A percentile compares a stretch with the other conserved stretches of the same genome.
Conservation (phyloP, 2,797 vertebrate species). For the Pseudocheirus occidentalis region DNA sequence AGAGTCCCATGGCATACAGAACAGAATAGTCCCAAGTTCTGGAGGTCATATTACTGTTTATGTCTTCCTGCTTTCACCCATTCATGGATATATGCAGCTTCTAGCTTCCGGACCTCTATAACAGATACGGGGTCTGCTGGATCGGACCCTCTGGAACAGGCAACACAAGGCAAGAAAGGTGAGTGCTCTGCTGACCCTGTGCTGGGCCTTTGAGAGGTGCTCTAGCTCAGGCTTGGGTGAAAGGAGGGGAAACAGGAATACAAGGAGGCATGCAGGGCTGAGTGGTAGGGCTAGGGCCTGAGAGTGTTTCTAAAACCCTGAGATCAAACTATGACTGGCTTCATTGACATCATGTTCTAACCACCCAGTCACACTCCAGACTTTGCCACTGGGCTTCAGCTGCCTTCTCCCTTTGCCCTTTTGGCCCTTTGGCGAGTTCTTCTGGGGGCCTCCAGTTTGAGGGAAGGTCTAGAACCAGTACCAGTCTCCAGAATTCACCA, state of each 20-base stretch:
- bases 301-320: neutral
- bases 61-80: conserved; percentile 85
- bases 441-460: too few species aligned
- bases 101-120: conserved; percentile 83
- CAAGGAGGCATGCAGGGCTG: neutral
- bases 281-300: neutral
- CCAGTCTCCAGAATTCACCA: neutral
- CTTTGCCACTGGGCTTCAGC: neutral
- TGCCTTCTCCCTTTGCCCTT: neutral
- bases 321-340: neutral
- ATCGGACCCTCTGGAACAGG: conserved; percentile 85
- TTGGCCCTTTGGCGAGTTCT: neutral
- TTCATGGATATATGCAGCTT: conserved; percentile 86
- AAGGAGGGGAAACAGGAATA: neutral
- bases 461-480: too few species aligned
- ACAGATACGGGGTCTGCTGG: conserved; percentile 89
- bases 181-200: neutral
- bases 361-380: neutral
- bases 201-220: neutral
- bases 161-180: neutral
- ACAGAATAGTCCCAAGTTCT: neutral
- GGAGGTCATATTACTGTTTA: neutral
- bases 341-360: neutral
- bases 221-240: neutral
- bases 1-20: too few species aligned